Base-by-base conservation (phyloP, 2,888 invertebrate genomes). In the Dilophus febrilis region DNA sequence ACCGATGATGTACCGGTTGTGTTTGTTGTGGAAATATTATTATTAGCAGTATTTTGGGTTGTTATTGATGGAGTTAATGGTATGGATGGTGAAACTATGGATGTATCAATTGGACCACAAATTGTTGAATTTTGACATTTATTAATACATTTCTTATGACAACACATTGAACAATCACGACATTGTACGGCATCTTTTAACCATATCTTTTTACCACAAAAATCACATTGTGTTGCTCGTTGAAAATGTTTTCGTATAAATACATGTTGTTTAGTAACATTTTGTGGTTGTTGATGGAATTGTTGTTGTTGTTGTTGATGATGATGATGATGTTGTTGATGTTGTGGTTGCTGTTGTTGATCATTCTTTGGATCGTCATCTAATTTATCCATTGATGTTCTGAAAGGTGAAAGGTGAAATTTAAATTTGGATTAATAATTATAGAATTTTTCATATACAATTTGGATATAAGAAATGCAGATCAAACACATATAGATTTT, bases 181-280 rank as follows among this genome's bases (percentile, higher is more conserved):
- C 95, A 95, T 55, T 88, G 86, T 52, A 88, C 85, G 4, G 91
- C 95, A 53, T 90, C 90, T 64, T 94, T 94, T 45, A 95, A 65
- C 95, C 95, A 95, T 50, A 95, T 94, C 82, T 92, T 92, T 57
- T 88, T 91, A 44, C 84, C 81, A 64, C 92, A 92, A 59, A 88
- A 91, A 58, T 88, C 85, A 57, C 92, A 92, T 55, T 85, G 84
- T 3, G 90, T 88, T 0, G 85, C 83, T 41, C 85, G 71, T 54
- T 85, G 79, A 56, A 92, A 91, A 59, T 90, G 88, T 3, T 86
- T 87, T 40, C 86, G 69, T 40, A 86, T 72, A 54, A 92, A 91
- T 57, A 84, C 83, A 53, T 83, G 85, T 13, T 40, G 47, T 30
- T 51, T 47, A 26, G 50, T 52, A 37, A 35, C n/a, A 12, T 11